Conservation (phyloP, 1,140 invertebrate genomes). For the Drosophila parvula region DNA sequence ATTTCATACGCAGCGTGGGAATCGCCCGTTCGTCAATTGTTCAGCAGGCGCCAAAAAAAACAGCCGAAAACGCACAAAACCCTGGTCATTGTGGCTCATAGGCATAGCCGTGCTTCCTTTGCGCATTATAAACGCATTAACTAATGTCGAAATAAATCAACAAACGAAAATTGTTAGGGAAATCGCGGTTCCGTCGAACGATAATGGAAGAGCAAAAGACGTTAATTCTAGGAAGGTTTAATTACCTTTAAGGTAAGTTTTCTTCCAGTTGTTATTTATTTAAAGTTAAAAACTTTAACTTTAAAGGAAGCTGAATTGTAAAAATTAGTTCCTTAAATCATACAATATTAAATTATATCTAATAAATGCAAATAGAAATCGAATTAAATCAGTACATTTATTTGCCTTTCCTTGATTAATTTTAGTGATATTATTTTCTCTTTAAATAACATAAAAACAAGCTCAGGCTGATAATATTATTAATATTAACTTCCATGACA, state of each 20-base stretch:
- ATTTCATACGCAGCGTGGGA: constrained; percentile 81
- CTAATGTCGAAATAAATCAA: constrained; percentile 76
- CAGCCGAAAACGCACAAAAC: constrained; percentile 21
- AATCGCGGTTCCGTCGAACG: constrained; percentile 34
- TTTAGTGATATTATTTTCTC: too few species aligned
- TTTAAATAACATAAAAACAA: too few species aligned
- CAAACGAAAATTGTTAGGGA: constrained; percentile 59
- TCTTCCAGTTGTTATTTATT: background rate
- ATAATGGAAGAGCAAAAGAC: constrained; percentile 40
- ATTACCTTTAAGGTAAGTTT: background rate
- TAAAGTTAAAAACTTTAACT: too few species aligned
- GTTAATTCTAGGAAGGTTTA: background rate
- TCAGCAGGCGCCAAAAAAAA: constrained; percentile 69
- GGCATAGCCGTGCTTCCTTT: constrained; percentile 42
- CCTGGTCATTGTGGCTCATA: constrained; percentile 18
- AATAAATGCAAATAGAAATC: too few species aligned
- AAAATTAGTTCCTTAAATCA: too few species aligned
- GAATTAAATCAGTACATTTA: too few species aligned
- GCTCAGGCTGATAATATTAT: background rate
- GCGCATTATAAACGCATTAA: constrained; percentile 80
- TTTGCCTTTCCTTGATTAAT: too few species aligned
- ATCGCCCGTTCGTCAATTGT: constrained; percentile 73
- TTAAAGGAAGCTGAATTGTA: too few species aligned
- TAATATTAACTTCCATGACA: background rate
- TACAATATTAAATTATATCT: too few species aligned